A percentile compares a stretch with the other conserved stretches of the same genome.
phyloP scores from a whole-genome alignment of 64 coral and sea anemone species.

The Cladopsammia gracilis region DNA sequence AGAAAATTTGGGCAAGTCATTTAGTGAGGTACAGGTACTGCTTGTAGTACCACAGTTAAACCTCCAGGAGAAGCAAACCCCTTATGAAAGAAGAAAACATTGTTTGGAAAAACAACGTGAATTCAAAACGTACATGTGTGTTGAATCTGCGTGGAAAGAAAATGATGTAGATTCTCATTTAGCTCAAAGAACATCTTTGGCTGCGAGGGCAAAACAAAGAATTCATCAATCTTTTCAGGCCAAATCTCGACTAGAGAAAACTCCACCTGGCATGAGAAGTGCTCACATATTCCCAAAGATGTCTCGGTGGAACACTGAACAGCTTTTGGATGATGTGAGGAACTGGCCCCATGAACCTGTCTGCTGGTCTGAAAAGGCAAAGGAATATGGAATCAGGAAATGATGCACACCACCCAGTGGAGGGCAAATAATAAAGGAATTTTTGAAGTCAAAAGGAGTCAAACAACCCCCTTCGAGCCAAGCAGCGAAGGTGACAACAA shows the following conservation, averaged over 20 bases:
- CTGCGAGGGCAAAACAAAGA: constrained; percentile 4
- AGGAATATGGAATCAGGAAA: neutral
- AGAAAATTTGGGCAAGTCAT: constrained; percentile 4
- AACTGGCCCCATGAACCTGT: neutral
- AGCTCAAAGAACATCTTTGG: neutral
- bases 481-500: too few species aligned
- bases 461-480: neutral
- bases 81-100: neutral
- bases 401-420: too few species aligned
- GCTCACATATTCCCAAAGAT: neutral
- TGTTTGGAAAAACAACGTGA: too few species aligned
- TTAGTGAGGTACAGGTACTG: neutral
- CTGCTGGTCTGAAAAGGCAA: neutral
- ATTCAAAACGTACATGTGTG: neutral
- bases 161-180: constrained; percentile 4
- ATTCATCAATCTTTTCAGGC: neutral
- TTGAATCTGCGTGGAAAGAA: neutral
- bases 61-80: neutral
- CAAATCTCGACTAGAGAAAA: too few species aligned
- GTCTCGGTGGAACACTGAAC: neutral
- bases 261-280: too few species aligned
- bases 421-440: constrained; percentile 7
- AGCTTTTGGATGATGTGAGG: neutral
- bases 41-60: neutral
- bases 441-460: neutral